These are phyloP conservation scores for Bombus confusus DNA, from an alignment of 1,140 invertebrate genomes.

Conservation along the genomic window DNA sequence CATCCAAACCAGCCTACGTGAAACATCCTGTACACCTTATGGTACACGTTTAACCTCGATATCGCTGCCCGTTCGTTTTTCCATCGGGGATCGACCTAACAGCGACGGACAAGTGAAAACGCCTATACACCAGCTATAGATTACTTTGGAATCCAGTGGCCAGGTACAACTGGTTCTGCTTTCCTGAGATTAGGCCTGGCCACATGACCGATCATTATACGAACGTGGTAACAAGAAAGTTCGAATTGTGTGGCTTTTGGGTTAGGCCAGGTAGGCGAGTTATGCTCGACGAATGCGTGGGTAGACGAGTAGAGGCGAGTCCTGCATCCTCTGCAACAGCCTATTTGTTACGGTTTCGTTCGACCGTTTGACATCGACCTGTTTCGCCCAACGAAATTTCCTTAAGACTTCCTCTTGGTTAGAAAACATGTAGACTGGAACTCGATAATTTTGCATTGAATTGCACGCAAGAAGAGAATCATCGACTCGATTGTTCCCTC, in stretches of 20 bases:
- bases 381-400: background rate
- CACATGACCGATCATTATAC: background rate
- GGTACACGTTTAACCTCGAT: too few species aligned
- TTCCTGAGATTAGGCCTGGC: background rate
- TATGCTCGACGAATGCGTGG: conserved; percentile 31
- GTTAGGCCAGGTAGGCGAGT: conserved; percentile 34
- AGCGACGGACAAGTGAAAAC: conserved; percentile 1
- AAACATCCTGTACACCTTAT: too few species aligned
- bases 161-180: conserved; percentile 6
- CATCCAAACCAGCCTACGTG: too few species aligned
- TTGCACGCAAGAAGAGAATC: background rate
- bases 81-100: background rate
- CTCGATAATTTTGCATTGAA: background rate
- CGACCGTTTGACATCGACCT: conserved; percentile 4
- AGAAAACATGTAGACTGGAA: background rate
- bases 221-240: conserved; percentile 24
- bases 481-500: too few species aligned
- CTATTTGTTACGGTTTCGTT: conserved; percentile 25
- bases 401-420: background rate
- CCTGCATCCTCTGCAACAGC: background rate
- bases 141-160: conserved; percentile 14
- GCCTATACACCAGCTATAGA: background rate
- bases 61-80: background rate
- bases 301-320: background rate
- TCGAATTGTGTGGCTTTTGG: conserved; percentile 38